Percentiles rank a stretch among this genome's conserved stretches.
phyloP scores from a whole-genome alignment of 92 coral and sea anemone species.

The Metridium senile region DNA sequence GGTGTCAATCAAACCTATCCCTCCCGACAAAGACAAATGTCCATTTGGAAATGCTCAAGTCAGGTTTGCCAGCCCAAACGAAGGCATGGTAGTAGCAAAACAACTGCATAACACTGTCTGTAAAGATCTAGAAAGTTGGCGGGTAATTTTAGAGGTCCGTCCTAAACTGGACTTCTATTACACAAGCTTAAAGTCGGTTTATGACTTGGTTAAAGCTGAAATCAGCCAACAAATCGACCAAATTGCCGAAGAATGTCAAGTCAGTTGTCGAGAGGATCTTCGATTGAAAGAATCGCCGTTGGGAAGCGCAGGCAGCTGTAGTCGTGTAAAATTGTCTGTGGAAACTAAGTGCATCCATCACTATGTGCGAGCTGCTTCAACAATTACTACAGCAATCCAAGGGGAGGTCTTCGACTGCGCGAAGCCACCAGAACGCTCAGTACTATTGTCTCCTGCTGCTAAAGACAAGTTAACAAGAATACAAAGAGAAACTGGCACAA shows the following conservation, averaged over 20 bases:
- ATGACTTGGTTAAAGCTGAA: slow-evolving; percentile 31
- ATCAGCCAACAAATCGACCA: not conserved
- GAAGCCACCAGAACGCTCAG: slow-evolving; percentile 1
- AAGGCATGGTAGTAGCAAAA: slow-evolving; percentile 36
- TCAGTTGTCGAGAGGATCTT: not conserved
- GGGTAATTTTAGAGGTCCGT: slow-evolving; percentile 23
- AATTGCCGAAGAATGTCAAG: slow-evolving; percentile 18
- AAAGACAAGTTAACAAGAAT: slow-evolving; percentile 41
- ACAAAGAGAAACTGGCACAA: slow-evolving; percentile 36
- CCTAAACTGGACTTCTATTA: slow-evolving; percentile 30
- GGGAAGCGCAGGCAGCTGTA: slow-evolving; percentile 4
- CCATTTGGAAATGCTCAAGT: slow-evolving; percentile 26
- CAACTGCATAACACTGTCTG: slow-evolving; percentile 17
- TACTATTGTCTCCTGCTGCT: slow-evolving; percentile 17
- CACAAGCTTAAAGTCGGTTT: slow-evolving; percentile 38
- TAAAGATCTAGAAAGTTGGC: slow-evolving; percentile 30
- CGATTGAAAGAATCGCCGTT: slow-evolving; percentile 3
- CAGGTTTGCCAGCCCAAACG: slow-evolving; percentile 35
- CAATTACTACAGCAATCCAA: slow-evolving; percentile 16
- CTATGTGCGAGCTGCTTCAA: slow-evolving; percentile 36
- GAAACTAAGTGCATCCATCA: slow-evolving; percentile 47
- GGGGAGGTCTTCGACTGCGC: slow-evolving; percentile 54
- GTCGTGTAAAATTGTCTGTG: slow-evolving; percentile 35
- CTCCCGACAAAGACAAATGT: slow-evolving; percentile 7
- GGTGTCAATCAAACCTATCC: slow-evolving; percentile 19